Evolutionary conservation across 2,113 vertebrate species (phyloP).

Genomic region (Halichoeres trimaculatus): DNA sequence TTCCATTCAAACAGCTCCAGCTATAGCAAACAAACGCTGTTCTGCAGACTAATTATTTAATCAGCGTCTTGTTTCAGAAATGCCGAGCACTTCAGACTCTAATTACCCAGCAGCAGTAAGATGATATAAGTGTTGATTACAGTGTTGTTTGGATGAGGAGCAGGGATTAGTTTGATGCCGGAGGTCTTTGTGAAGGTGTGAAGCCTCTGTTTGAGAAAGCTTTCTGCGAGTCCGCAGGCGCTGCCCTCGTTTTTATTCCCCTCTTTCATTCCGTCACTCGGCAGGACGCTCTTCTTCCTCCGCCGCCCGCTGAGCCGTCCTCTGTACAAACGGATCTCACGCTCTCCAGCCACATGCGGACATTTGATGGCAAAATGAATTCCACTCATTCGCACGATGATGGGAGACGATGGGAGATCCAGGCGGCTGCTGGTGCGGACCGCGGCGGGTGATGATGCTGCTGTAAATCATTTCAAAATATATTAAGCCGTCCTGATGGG

Average conservation of each 20-base stretch:
- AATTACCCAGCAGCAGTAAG: not conserved
- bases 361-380: conserved; percentile 76
- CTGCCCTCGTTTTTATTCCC: conserved; percentile 70
- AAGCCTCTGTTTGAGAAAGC: conserved; percentile 48
- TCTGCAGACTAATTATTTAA: conserved; percentile 29
- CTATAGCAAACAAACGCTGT: not conserved
- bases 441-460: conserved; percentile 57
- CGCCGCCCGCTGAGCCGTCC: conserved; percentile 47
- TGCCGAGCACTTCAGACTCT: not conserved
- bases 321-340: conserved; percentile 53
- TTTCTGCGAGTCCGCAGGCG: conserved; percentile 47
- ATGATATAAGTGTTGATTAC: conserved; percentile 29
- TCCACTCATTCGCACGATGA: conserved; percentile 66
- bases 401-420: conserved; percentile 70
- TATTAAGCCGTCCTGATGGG: conserved; percentile 43
- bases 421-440: conserved; percentile 56
- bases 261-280: conserved; percentile 70
- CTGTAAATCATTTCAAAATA: conserved; percentile 61
- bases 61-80: conserved; percentile 22
- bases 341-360: conserved; percentile 69
- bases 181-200: conserved; percentile 35
- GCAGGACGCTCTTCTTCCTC: conserved; percentile 52
- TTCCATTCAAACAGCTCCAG: not conserved
- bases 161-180: conserved; percentile 20
- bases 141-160: conserved; percentile 33